Evolutionary conservation across 1,140 invertebrate species (phyloP), one percentile per base, ranked within the genome.

Genomic region (Physella acuta): DNA sequence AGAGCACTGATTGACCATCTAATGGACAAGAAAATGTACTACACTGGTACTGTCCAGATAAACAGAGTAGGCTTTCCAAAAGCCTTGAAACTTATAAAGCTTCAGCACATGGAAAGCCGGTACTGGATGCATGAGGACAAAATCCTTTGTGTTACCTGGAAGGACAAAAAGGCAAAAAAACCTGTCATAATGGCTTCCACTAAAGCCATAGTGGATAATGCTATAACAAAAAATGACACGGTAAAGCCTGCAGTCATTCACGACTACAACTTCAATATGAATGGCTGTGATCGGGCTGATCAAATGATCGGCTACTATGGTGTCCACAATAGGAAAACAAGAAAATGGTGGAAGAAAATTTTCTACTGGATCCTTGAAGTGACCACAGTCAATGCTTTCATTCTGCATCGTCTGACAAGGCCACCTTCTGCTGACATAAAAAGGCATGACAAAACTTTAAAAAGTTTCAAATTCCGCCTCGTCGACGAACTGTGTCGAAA

Each of bases 261-360:
- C 26, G 8, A 16, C 8, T 56, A 56, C 26, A 56, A 56, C 53
- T 11, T 11, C 8, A 20, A 8, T 8, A 56, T 56, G 53, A 56
- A 56, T 56, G 14, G 53, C 26, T 56, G 53, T 28, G 53, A 56
- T 26, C 11, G 26, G 26, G 14, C 26, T 16, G 53, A 56, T 14
- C 11, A 28, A 20, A n/a, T n/a, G n/a, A n/a, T n/a, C n/a, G n/a
- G n/a, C n/a, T 28, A 56, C 26, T 11, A 56, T 24, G 26, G 26
- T 20, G 8, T 16, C 11, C n/a, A n/a, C n/a, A n/a, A n/a, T n/a
- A n/a, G n/a, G n/a, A 16, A 28, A 8, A 20, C 14, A 16, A 11
- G 53, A 11, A 14, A 56, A 56, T 56, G 53, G 53, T 56, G 53
- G 53, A 56, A 56, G 53, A 56, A 56, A 26, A 16, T 56, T 8